Conservation (phyloP, 2,113 vertebrate species). For the Cynoglossus semilaevis region DNA sequence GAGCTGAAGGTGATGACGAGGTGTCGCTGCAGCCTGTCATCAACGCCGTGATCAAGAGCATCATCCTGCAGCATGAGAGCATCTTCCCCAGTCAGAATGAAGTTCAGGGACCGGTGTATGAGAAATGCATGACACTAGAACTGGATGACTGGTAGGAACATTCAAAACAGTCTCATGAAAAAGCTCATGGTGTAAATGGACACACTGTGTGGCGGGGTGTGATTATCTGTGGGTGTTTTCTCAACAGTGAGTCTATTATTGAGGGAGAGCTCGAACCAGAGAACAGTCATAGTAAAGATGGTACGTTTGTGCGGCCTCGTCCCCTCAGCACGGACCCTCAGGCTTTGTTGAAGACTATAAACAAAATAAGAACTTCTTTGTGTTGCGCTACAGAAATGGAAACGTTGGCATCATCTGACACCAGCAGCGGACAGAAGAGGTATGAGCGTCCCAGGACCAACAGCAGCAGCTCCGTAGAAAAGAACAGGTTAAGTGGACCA, state of each 20-base stretch:
- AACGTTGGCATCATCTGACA: conserved; percentile 63
- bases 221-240: conserved; percentile 1
- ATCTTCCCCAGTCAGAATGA: conserved; percentile 78
- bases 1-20: conserved; percentile 71
- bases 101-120: conserved; percentile 75
- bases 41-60: conserved; percentile 82
- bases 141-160: conserved; percentile 69
- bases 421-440: conserved; percentile 69
- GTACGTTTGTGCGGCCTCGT: conserved; percentile 23
- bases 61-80: conserved; percentile 79
- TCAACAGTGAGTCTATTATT: conserved; percentile 65
- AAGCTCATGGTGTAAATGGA: neutral
- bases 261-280: conserved; percentile 72
- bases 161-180: no score
- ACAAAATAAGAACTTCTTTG: neutral
- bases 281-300: conserved; percentile 46
- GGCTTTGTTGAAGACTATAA: neutral
- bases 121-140: conserved; percentile 81
- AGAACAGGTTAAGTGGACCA: conserved; percentile 29
- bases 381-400: conserved; percentile 65
- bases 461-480: conserved; percentile 52
- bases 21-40: conserved; percentile 82
- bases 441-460: conserved; percentile 68
- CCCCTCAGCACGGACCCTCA: neutral
- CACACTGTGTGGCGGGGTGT: neutral